Base-by-base conservation (phyloP, 2,797 vertebrate species). In the Lithobates pipiens region DNA sequence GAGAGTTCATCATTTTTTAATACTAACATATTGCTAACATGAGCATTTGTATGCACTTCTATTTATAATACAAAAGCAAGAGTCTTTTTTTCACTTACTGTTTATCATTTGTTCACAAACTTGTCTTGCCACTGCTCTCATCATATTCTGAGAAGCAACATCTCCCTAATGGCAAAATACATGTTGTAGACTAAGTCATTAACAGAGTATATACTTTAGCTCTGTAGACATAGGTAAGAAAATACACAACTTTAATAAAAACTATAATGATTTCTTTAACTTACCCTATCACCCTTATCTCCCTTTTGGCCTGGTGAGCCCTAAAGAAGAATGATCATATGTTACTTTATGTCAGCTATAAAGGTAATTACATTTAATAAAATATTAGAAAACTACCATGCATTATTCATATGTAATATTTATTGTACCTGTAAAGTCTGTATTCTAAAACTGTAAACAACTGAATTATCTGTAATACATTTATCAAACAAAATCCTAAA, bases 111-210 rank as follows among this genome's bases (percentile, higher is more conserved):
- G 97, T 91, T 99, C 97, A 75, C 98, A 99, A 65, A 99, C 97
- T 94, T 99, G 98, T 93, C 98, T 95, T 91, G 98, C 98, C 77
- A 99, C 97, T 84, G 97, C 96, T 67, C 98, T 92, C 97, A 99
- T 99, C 97, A 99, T 97, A 92, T 97, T 97, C 94, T 99, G 98
- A 87, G 98, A 98, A 89, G 98, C 97, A 42, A 98, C 95, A 88
- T 99, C 97, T 21, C 98, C 98, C 98, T 90, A 89, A 92, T 79
- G 92, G 88, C 0, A 91, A 34, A 67, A 80, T 75, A 69, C 84
- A 83, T 69, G 15, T 4, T 13, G 46, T 18, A 16, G 46, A 78
- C 90, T 89, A 93, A 65, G 65, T 34, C 29, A 57, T 50, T 63
- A 23, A 15, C 21, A 67, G 10, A 61, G 21, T 29, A 1, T 10